Conservation (phyloP, 1,140 invertebrate genomes). For the Papilio aristodemus region DNA sequence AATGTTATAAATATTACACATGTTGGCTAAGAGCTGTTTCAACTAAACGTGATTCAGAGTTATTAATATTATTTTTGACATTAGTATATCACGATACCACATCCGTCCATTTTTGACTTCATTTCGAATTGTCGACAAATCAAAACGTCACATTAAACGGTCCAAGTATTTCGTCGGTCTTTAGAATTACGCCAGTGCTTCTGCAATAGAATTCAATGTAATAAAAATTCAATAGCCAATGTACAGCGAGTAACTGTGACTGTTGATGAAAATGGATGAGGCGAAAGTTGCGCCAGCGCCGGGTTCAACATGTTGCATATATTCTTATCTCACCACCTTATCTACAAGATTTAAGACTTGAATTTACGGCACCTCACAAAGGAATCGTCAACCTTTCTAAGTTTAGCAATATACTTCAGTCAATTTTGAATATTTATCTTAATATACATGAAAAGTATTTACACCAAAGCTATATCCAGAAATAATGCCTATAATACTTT, state of each 20-base stretch:
- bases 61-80: conserved; percentile 22
- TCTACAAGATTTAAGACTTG: conserved; percentile 29
- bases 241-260: conserved; percentile 23
- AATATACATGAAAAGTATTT: too few relatives aligned
- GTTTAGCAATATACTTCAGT: not conserved
- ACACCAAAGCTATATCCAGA: too few relatives aligned
- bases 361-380: conserved; percentile 20
- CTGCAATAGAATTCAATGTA: conserved; percentile 22
- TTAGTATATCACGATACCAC: conserved; percentile 5
- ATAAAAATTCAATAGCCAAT: conserved; percentile 34
- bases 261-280: conserved; percentile 35
- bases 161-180: conserved; percentile 3
- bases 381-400: not conserved
- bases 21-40: not conserved
- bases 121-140: conserved; percentile 30
- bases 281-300: conserved; percentile 22
- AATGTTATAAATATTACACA: not conserved
- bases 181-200: conserved; percentile 3
- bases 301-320: conserved; percentile 30
- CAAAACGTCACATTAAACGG: conserved; percentile 28
- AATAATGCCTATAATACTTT: too few relatives aligned
- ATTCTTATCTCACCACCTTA: conserved; percentile 27
- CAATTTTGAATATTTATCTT: too few relatives aligned
- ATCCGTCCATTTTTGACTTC: conserved; percentile 2
- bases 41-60: conserved; percentile 9